Conservation (phyloP, 2,888 invertebrate species). For the Parnassius orleans region DNA sequence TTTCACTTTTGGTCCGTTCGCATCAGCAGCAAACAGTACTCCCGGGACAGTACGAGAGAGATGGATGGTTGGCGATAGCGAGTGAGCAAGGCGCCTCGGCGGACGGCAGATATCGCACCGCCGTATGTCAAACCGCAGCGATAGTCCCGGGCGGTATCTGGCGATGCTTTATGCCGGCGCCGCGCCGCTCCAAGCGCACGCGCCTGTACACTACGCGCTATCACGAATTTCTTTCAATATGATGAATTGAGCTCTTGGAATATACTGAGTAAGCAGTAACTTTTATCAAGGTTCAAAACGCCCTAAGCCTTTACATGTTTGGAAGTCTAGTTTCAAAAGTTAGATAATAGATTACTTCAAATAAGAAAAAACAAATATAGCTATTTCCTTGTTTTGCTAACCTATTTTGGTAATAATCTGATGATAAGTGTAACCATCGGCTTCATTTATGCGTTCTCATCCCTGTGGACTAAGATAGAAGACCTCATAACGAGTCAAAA, state of each 20-base stretch:
- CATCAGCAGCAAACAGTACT: conserved; percentile 13
- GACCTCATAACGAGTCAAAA: no score
- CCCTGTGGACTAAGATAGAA: no score
- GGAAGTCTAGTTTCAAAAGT: no score
- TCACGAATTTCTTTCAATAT: conserved; percentile 14
- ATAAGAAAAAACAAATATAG: no score
- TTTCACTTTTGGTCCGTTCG: conserved; percentile 9
- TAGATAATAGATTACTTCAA: no score
- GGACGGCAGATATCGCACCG: conserved; percentile 5
- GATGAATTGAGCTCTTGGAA: conserved; percentile 14
- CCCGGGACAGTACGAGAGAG: conserved; percentile 6
- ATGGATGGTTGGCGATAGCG: conserved; percentile 13
- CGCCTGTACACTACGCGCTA: neutral
- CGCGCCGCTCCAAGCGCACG: conserved; percentile 19
- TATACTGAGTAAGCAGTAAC: conserved; percentile 3
- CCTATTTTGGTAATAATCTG: no score
- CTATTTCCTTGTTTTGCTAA: no score
- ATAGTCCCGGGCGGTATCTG: conserved; percentile 13
- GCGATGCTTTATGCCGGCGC: conserved; percentile 23
- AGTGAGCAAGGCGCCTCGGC: neutral
- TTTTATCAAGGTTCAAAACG: neutral
- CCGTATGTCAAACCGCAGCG: conserved; percentile 14
- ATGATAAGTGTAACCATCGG: no score
- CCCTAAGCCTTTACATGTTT: no score
- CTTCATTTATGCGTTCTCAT: no score